Base-by-base conservation (phyloP, 92 coral and sea anemone genomes). In the Phenganax stokvisi region DNA sequence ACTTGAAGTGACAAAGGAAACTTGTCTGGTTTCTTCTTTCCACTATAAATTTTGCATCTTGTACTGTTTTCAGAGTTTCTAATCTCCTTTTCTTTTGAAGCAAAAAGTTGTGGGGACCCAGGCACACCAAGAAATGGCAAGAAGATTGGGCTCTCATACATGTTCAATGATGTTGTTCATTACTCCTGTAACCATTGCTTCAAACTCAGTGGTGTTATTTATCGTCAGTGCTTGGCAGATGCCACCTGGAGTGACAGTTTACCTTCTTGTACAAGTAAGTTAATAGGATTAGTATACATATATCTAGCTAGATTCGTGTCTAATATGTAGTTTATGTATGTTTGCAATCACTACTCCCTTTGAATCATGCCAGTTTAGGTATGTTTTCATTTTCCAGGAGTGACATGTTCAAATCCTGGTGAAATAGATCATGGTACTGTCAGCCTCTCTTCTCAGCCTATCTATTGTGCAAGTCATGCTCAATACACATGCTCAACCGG, bases 61-160 rank as follows among this genome's bases (percentile, higher is more conserved):
- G 47, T 37, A 5, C 56, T 25, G 10, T 30, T 17, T 55, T 56
- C 44, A 28, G 74, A 44, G 0, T 51, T 16, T 8, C 3, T n/a
- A 4, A 47, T 37, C 37, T 30, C 30, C 25, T 17, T 8, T 74
- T 72, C 13, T 56, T 12, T 80, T 69, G n/a, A 55, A 90, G 93
- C 80, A 0, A 90, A 57, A 56, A 82, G 89, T 54, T 93, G 98
- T 75, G 87, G 92, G 6, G 87, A 93, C 79, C 98, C 98, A 51
- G 98, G 97, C 30, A 81, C 89, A 13, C 98, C 94, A 6, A 70
- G 27, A 8, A 85, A 93, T 73, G 98, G 98, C 17, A 70, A 74
- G 44, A 93, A 90, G 72, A 29, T 44, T 83, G 98, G 98, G 3
- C 85, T 68, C 82, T 87, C 88, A 7, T 93, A 86, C 85, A 47